These are phyloP conservation scores for Oreonectes daqikongensis DNA, from an alignment of 2,797 vertebrate genomes.

Conservation along the genomic window DNA sequence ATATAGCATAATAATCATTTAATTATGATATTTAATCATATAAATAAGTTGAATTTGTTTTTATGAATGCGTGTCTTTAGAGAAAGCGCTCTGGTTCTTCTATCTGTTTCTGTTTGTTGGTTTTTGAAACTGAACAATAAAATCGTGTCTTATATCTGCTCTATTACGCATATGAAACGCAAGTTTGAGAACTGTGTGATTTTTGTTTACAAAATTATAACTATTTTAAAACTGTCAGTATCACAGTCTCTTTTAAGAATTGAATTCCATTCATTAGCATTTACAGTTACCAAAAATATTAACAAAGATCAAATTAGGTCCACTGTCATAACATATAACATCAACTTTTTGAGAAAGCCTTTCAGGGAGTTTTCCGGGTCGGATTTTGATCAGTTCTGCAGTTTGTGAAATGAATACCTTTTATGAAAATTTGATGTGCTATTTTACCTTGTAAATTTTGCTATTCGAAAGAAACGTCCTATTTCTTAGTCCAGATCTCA, in stretches of 20 bases:
- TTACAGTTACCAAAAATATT: neutral
- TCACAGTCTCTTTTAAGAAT: neutral
- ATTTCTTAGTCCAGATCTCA: too few species aligned
- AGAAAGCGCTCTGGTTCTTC: neutral
- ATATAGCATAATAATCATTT: neutral
- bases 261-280: neutral
- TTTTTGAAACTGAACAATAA: slow-evolving; percentile 7
- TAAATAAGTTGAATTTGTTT: too few species aligned
- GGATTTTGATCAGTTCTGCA: too few species aligned
- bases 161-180: neutral
- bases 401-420: too few species aligned
- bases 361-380: too few species aligned
- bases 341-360: too few species aligned
- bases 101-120: neutral
- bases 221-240: neutral
- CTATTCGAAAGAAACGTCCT: too few species aligned
- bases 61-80: neutral
- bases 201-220: neutral
- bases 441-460: too few species aligned
- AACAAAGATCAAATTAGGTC: neutral
- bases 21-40: too few species aligned
- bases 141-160: neutral
- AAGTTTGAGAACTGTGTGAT: neutral
- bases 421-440: too few species aligned
- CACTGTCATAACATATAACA: neutral